Percentiles rank a stretch among this genome's conserved stretches.
Conservation (phyloP, 2,113 vertebrate species). For the Electrona antarctica region DNA sequence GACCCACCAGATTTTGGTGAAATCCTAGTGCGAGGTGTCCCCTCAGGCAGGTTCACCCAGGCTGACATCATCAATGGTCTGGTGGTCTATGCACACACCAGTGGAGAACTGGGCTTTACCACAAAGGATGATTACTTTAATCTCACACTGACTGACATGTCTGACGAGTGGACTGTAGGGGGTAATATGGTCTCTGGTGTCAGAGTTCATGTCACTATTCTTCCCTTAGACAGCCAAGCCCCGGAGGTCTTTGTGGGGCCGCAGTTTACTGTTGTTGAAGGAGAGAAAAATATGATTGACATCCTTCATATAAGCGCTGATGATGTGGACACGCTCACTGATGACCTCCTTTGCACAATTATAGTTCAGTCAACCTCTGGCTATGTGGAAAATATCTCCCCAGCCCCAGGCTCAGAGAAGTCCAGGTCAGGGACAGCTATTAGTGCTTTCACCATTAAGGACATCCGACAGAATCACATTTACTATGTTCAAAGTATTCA, state of each 20-base stretch:
- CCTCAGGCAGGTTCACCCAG: slow-evolving; percentile 86
- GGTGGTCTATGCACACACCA: slow-evolving; percentile 89
- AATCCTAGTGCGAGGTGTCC: slow-evolving; percentile 86
- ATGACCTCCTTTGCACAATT: slow-evolving; percentile 93
- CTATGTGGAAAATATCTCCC: slow-evolving; percentile 94
- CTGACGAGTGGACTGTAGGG: slow-evolving; percentile 88
- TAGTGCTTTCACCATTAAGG: slow-evolving; percentile 93
- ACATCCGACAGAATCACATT: slow-evolving; percentile 87
- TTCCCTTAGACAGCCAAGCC: slow-evolving; percentile 91
- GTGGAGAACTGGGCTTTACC: slow-evolving; percentile 88
- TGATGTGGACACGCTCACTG: slow-evolving; percentile 86
- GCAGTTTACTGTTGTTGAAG: slow-evolving; percentile 84
- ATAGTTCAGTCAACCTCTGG: slow-evolving; percentile 89
- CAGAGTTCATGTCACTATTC: slow-evolving; percentile 89
- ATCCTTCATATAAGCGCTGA: slow-evolving; percentile 82
- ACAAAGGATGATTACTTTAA: slow-evolving; percentile 90
- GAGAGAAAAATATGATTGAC: slow-evolving; percentile 84
- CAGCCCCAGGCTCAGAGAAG: slow-evolving; percentile 94
- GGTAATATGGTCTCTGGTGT: slow-evolving; percentile 86
- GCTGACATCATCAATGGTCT: slow-evolving; percentile 89
- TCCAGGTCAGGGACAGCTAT: slow-evolving; percentile 90
- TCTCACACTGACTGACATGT: slow-evolving; percentile 88
- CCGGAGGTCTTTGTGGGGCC: slow-evolving; percentile 85
- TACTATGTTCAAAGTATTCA: slow-evolving; percentile 97
- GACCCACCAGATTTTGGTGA: slow-evolving; percentile 84